Conservation (phyloP, 2,113 vertebrate species). For the Morone chrysops region DNA sequence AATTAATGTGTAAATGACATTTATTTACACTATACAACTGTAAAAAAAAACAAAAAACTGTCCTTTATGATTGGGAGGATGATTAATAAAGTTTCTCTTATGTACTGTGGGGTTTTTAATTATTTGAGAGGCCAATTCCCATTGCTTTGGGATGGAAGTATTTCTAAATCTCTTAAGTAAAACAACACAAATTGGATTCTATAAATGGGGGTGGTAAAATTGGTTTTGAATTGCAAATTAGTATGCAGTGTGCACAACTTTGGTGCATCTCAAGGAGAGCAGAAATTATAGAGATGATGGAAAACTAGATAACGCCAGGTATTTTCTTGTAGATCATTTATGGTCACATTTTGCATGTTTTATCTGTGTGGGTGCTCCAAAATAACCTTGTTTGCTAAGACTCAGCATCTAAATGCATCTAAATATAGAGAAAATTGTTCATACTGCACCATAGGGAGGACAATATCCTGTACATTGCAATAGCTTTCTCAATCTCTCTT, state of each 20-base stretch:
- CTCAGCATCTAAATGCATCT: constrained; percentile 26
- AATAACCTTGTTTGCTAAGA: constrained; percentile 60
- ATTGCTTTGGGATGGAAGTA: neutral
- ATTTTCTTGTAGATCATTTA: constrained; percentile 30
- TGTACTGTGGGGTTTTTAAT: constrained; percentile 4
- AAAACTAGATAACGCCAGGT: constrained; percentile 39
- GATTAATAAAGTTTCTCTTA: neutral
- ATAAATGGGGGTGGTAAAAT: constrained; percentile 33
- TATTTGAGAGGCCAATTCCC: neutral
- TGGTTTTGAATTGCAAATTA: constrained; percentile 66
- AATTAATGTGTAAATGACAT: neutral
- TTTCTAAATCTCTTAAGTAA: constrained; percentile 19
- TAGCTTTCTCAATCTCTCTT: constrained; percentile 31
- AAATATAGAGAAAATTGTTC: constrained; percentile 52
- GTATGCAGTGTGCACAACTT: constrained; percentile 6
- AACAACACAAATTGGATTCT: constrained; percentile 10
- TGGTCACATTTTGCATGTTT: constrained; percentile 30
- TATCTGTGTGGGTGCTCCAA: constrained; percentile 16
- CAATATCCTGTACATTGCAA: neutral
- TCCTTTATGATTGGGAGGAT: neutral
- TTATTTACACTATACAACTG: neutral
- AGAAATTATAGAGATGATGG: constrained; percentile 28
- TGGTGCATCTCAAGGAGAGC: constrained; percentile 28
- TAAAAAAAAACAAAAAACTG: neutral
- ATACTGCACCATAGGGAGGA: constrained; percentile 10